Evolutionary conservation across 2,888 invertebrate genomes (phyloP).

Genomic region (Lycia hirtaria): DNA sequence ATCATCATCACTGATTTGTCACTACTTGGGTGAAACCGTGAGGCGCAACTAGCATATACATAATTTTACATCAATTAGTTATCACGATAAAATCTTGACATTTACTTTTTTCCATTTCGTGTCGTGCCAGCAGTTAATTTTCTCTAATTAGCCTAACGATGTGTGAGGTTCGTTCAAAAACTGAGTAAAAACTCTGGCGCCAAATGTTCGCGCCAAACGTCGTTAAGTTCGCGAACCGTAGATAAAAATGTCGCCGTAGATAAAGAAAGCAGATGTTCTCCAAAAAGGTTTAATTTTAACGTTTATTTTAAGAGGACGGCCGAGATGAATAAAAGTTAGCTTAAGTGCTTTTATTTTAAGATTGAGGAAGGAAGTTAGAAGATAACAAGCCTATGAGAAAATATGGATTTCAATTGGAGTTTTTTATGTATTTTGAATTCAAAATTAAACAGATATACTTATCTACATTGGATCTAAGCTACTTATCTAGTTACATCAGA

Average conservation of each 20-base stretch:
- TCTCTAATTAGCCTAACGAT: conserved; percentile 56
- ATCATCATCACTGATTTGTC: too few relatives aligned
- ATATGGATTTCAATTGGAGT: background rate
- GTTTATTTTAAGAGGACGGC: conserved; percentile 31
- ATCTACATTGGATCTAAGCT: too few relatives aligned
- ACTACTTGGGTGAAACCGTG: too few relatives aligned
- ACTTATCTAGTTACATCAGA: too few relatives aligned
- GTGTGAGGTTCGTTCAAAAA: conserved; percentile 63
- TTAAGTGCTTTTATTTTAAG: conserved; percentile 35
- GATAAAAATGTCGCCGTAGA: conserved; percentile 58
- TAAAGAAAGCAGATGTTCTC: conserved; percentile 61
- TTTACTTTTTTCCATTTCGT: conserved; percentile 4
- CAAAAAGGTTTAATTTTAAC: conserved; percentile 32
- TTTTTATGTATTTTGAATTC: background rate
- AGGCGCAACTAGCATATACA: background rate
- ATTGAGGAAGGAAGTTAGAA: conserved; percentile 36
- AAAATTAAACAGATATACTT: background rate
- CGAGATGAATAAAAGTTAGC: conserved; percentile 24
- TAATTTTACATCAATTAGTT: background rate
- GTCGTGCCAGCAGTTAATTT: conserved; percentile 35
- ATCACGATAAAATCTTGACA: background rate
- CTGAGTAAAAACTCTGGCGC: conserved; percentile 47
- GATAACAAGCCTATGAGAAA: conserved; percentile 6
- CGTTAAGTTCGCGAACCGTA: conserved; percentile 59
- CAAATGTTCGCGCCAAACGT: conserved; percentile 61